Base-by-base conservation (phyloP, 2,888 invertebrate species). In the Troides helena region DNA sequence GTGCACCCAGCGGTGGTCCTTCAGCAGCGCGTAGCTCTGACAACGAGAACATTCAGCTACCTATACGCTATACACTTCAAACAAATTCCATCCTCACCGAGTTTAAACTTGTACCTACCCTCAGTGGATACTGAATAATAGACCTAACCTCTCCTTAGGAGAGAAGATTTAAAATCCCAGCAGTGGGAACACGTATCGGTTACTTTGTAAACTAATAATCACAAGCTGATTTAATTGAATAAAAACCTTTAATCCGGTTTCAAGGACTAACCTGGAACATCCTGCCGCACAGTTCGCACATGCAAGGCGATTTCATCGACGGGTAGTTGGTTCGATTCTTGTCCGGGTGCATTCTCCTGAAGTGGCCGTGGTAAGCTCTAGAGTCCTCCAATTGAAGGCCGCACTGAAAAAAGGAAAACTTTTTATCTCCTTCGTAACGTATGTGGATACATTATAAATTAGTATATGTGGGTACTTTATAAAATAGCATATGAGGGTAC, bases 1-100 rank as follows among this genome's bases (percentile, higher is more conserved):
- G 78, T 93, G 93, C 1, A 84, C 82, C 90, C 90, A 92, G n/a
- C 81, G 81, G 78, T 92, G 92, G 81, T 92, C 92, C 12, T 90
- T 90, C 0, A 92, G 81, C 0, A 90, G 81, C 4, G 90, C 90
- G 80, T 82, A 85, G 69, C 89, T 90, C 91, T 92, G 80, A 0
- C 21, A 10, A 21, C 6, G 21, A 62, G 21, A 46, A 46, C 6
- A 18, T 30, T 30, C 30, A 30, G 30, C 30, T 30, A 30, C 30
- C 30, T 30, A 30, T 1, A 39, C 39, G 10, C 39, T 39, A 39
- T 10, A 30, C 30, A 30, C 3, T 3, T 2, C 30, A 5, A 30
- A 30, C 30, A 30, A 30, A 30, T 46, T 46, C 46, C 1, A 50
- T 12, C 14, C 50, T 18, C 50, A 50, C 30, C 0, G 30, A 30